These are phyloP conservation scores for Lates japonicus DNA, from an alignment of 2,797 vertebrate genomes.

Conservation along the genomic window DNA sequence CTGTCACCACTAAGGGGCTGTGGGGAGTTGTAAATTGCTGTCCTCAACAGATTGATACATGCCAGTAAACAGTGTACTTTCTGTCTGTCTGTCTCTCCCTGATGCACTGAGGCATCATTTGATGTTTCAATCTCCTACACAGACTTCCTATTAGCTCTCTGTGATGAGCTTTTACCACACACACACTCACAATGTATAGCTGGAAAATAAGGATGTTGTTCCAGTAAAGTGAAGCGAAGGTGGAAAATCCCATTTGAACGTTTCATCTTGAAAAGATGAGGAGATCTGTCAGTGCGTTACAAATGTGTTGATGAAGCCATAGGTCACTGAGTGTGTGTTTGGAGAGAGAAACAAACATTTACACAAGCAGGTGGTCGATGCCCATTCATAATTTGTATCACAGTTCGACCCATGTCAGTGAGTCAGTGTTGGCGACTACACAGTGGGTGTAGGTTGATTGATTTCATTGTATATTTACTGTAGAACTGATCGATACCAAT, in stretches of 20 bases:
- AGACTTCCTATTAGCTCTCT: conserved; percentile 22
- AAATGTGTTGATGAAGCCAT: neutral
- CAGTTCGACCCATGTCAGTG: neutral
- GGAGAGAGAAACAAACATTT: conserved; percentile 21
- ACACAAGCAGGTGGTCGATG: neutral
- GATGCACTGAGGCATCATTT: conserved; percentile 27
- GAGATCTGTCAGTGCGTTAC: neutral
- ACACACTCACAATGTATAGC: neutral
- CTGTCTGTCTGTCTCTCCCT: conserved; percentile 26
- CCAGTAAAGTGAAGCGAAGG: neutral
- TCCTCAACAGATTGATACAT: conserved; percentile 39
- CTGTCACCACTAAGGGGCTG: conserved; percentile 62
- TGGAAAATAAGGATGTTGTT: neutral
- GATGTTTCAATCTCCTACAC: conserved; percentile 32
- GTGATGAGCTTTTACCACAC: conserved; percentile 33
- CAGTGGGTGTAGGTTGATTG: neutral
- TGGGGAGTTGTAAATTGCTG: conserved; percentile 21
- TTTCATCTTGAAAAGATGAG: neutral
- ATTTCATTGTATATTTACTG: neutral
- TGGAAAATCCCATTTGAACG: conserved; percentile 15
- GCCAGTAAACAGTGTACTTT: conserved; percentile 31
- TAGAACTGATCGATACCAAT: neutral
- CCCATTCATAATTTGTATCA: neutral
- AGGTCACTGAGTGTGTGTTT: conserved; percentile 1
- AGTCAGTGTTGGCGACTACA: neutral